A percentile compares a stretch with the other conserved stretches of the same genome.
These are phyloP conservation scores for Hydraecia micacea DNA, from an alignment of 2,888 invertebrate species.

Conservation along the genomic window DNA sequence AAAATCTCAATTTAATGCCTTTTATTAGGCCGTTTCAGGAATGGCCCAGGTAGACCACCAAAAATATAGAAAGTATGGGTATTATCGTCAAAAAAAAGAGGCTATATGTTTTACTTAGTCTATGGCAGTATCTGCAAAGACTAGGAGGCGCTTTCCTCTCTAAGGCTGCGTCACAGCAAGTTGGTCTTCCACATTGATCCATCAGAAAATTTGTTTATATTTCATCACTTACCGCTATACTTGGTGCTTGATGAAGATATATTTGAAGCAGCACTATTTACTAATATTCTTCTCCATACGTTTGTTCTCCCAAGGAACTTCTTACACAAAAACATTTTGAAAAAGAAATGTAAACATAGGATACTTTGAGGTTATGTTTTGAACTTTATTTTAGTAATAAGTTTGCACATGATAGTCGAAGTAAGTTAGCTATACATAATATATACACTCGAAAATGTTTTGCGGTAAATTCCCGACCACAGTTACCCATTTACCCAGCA, in stretches of 20 bases:
- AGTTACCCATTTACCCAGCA: not conserved
- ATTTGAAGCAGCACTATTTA: constrained; percentile 35
- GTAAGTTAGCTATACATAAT: not conserved
- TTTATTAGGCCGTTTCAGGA: not conserved
- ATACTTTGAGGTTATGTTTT: constrained; percentile 60
- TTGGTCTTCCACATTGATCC: not conserved
- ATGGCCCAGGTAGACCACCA: not conserved
- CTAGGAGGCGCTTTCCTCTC: not conserved
- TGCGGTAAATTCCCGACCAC: constrained; percentile 50
- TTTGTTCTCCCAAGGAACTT: constrained; percentile 31
- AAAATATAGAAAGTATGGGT: not conserved
- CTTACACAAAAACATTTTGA: constrained; percentile 59
- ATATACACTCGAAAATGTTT: constrained; percentile 8
- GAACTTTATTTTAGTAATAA: constrained; percentile 15
- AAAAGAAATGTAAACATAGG: constrained; percentile 22
- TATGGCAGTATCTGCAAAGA: not conserved
- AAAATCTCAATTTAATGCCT: not conserved
- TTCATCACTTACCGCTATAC: constrained; percentile 58
- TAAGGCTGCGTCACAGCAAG: constrained; percentile 26
- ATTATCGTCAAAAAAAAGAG: not conserved
- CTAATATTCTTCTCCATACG: constrained; percentile 44
- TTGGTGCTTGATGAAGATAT: constrained; percentile 7
- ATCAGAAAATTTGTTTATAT: not conserved
- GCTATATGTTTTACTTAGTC: not conserved
- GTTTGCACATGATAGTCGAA: constrained; percentile 18